Conservation (phyloP, 2,797 vertebrate species). For the Luscinia megarhynchos region DNA sequence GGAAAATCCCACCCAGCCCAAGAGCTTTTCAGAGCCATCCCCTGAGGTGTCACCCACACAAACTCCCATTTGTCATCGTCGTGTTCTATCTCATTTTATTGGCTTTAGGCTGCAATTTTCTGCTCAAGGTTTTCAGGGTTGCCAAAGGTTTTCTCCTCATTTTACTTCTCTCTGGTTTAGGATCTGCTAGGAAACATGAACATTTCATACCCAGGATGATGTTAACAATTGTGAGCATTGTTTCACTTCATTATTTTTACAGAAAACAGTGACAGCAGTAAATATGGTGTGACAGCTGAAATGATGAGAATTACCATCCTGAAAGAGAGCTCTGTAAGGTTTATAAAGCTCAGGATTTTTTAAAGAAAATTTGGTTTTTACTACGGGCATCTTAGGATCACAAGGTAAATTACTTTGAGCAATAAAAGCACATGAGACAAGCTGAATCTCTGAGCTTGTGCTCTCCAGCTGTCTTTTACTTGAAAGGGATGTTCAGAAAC, state of each 20-base stretch:
- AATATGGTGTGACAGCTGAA: conserved; percentile 38
- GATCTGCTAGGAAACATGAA: not conserved
- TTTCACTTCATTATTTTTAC: conserved; percentile 20
- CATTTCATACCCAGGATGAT: not conserved
- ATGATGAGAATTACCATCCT: not conserved
- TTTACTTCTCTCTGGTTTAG: not conserved
- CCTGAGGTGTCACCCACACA: not conserved
- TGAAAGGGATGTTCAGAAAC: conserved; percentile 3
- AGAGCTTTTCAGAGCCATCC: not conserved
- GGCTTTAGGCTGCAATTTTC: not conserved
- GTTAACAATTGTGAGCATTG: not conserved
- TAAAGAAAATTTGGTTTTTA: not conserved
- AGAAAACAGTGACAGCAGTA: conserved; percentile 29
- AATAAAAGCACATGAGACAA: not conserved
- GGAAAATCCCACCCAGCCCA: not conserved
- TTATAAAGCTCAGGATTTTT: not conserved
- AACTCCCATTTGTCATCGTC: not conserved
- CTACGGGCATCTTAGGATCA: not conserved
- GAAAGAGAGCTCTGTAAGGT: conserved; percentile 12
- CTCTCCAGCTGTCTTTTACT: not conserved
- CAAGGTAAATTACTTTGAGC: not conserved
- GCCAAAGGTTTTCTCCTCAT: not conserved
- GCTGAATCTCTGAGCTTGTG: not conserved
- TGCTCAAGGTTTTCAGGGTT: not conserved
- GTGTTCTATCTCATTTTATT: not conserved